phyloP scores from a whole-genome alignment of 2,797 vertebrate genomes.

The Cuculus canorus region DNA sequence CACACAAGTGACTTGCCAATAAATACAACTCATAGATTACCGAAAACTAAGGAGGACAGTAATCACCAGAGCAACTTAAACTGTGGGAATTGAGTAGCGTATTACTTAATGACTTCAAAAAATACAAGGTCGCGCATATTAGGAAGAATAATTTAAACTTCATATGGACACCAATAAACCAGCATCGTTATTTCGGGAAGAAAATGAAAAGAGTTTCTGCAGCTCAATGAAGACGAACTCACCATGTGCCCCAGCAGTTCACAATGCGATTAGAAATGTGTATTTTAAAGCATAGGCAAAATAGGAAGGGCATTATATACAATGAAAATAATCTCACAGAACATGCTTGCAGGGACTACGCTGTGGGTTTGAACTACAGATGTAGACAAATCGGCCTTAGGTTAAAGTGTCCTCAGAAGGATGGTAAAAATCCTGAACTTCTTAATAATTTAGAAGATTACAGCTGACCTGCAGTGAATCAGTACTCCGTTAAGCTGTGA shows the following conservation, averaged over 20 bases:
- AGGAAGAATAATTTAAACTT: background rate
- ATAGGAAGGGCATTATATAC: background rate
- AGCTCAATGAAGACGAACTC: background rate
- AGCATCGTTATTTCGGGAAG: background rate
- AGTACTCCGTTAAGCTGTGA: background rate
- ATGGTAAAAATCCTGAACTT: background rate
- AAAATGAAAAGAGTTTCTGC: background rate
- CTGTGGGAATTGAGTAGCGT: background rate
- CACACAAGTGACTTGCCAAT: constrained; percentile 6
- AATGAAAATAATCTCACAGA: background rate
- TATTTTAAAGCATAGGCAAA: background rate
- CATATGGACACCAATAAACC: background rate
- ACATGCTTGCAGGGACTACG: background rate
- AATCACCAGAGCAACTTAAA: background rate
- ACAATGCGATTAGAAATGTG: background rate
- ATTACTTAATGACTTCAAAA: background rate
- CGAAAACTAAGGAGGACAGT: background rate
- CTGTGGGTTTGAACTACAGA: background rate
- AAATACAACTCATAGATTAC: background rate
- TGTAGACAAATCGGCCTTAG: background rate
- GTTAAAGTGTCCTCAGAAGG: background rate
- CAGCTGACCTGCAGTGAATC: background rate
- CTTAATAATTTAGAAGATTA: constrained; percentile 13
- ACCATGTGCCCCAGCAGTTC: background rate
- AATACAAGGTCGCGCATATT: background rate